Percentiles rank a stretch among this genome's conserved stretches.
phyloP scores from a whole-genome alignment of 2,888 invertebrate species.

The Bombylius discolor region DNA sequence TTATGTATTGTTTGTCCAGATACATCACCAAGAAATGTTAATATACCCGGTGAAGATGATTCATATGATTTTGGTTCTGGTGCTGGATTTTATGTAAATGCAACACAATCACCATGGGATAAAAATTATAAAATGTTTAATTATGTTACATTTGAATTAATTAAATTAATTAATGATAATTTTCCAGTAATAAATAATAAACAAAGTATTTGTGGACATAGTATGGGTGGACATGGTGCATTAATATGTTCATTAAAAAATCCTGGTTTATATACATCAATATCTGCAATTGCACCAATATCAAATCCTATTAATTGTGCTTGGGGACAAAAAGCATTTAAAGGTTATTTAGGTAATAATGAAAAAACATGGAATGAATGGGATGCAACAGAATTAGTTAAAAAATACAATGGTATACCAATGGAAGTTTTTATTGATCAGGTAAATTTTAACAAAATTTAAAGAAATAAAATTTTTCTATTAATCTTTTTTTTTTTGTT shows the following conservation, averaged over 20 bases:
- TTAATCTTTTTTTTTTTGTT: too few relatives aligned
- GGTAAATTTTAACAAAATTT: neutral
- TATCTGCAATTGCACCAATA: conserved; percentile 87
- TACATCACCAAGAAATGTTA: conserved; percentile 79
- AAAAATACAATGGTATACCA: conserved; percentile 67
- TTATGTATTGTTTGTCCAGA: conserved; percentile 82
- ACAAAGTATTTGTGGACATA: conserved; percentile 67
- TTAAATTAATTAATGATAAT: conserved; percentile 53
- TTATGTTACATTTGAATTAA: conserved; percentile 73
- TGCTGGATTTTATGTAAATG: conserved; percentile 89
- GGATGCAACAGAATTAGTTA: conserved; percentile 72
- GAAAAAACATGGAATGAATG: conserved; percentile 59
- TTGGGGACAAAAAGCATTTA: conserved; percentile 76
- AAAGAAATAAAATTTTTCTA: neutral
- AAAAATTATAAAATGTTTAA: conserved; percentile 83
- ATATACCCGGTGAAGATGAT: conserved; percentile 77
- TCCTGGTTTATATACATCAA: conserved; percentile 70
- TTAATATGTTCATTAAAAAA: conserved; percentile 73
- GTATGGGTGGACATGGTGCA: conserved; percentile 96
- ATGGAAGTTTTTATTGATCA: conserved; percentile 66
- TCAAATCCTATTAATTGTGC: conserved; percentile 66
- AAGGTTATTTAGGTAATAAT: conserved; percentile 57
- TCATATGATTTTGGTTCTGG: conserved; percentile 83
- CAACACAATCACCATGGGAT: conserved; percentile 73
- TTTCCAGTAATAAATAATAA: conserved; percentile 48